Percentiles rank a stretch among this genome's conserved stretches.
These are phyloP conservation scores for Microcebus tavaratra DNA, from an alignment of 2,113 vertebrate genomes.

Conservation along the genomic window DNA sequence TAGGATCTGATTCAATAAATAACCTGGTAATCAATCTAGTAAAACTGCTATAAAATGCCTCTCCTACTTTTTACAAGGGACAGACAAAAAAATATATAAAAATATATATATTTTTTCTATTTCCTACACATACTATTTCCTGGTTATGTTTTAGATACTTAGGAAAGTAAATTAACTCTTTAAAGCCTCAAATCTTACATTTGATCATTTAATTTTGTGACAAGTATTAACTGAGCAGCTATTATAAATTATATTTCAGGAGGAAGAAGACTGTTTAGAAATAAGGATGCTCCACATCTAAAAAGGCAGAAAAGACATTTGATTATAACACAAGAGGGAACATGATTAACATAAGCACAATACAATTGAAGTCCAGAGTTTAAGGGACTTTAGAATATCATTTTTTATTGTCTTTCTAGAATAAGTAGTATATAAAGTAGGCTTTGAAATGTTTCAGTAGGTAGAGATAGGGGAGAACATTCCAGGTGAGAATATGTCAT, in stretches of 20 bases:
- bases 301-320: neutral
- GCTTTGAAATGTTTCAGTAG: neutral
- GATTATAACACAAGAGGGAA: neutral
- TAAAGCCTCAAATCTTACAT: neutral
- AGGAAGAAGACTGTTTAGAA: neutral
- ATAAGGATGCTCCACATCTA: neutral
- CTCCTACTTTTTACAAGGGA: neutral
- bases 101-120: neutral
- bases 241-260: slow-evolving; percentile 1
- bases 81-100: neutral
- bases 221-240: slow-evolving; percentile 16
- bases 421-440: neutral
- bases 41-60: neutral
- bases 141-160: neutral
- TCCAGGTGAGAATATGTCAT: neutral
- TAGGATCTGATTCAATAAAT: slow-evolving; percentile 30
- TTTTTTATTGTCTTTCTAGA: neutral
- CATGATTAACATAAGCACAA: neutral
- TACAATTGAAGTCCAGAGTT: neutral
- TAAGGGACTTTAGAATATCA: neutral
- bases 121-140: neutral
- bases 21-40: neutral
- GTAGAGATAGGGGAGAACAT: neutral
- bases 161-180: neutral
- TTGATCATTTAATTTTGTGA: neutral